phyloP scores from a whole-genome alignment of 2,113 vertebrate species.

The Lophotis ruficrista region DNA sequence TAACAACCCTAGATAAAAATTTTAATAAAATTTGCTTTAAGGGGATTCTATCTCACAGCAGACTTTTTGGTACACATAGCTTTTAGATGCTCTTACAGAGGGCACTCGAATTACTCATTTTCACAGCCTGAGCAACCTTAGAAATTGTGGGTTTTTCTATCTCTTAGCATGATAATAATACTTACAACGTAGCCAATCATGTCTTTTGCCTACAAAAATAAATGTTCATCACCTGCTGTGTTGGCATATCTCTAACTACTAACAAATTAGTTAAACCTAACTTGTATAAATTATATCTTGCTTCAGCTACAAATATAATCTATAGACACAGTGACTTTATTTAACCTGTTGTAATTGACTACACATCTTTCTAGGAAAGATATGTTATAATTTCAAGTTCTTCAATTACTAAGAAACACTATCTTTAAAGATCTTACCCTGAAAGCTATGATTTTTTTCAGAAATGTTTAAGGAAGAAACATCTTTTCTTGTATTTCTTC shows the following conservation, averaged over 20 bases:
- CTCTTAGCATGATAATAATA: background rate
- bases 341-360: slow-evolving; percentile 23
- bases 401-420: background rate
- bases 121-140: background rate
- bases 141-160: background rate
- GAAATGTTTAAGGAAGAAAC: background rate
- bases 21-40: slow-evolving; percentile 9
- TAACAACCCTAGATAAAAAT: background rate
- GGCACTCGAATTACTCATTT: background rate
- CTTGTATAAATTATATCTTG: background rate
- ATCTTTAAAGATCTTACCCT: slow-evolving; percentile 28
- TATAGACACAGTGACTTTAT: background rate
- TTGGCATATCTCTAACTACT: background rate
- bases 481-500: slow-evolving; percentile 13
- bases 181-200: background rate
- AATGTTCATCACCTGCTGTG: background rate
- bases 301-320: background rate
- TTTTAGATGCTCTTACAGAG: background rate
- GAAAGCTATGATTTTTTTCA: background rate
- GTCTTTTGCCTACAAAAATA: background rate
- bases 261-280: slow-evolving; percentile 17
- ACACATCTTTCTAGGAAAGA: slow-evolving; percentile 3
- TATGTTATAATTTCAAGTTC: slow-evolving; percentile 14
- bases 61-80: background rate
- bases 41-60: background rate